Evolutionary conservation across 2,113 vertebrate genomes (phyloP).

Genomic region (Sardina pilchardus): DNA sequence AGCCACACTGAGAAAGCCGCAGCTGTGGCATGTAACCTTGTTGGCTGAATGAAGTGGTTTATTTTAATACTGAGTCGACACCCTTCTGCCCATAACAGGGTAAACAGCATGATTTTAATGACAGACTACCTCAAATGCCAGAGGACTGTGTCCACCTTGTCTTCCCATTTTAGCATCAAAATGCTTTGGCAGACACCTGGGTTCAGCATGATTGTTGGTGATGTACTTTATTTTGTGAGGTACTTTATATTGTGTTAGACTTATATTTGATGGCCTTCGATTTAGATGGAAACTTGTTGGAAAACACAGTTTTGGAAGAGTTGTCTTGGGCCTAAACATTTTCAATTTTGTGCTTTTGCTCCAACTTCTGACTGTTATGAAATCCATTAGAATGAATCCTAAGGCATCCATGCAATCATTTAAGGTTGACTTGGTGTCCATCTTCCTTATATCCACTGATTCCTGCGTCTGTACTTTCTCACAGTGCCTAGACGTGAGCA

Average conservation of each 20-base stretch:
- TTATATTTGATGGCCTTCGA: neutral
- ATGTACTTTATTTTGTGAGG: neutral
- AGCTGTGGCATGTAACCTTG: constrained; percentile 24
- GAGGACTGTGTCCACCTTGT: neutral
- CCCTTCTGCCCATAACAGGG: neutral
- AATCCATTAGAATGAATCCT: neutral
- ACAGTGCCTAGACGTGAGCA: neutral
- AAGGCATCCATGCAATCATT: neutral
- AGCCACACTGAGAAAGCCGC: neutral
- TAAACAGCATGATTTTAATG: neutral
- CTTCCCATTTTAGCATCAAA: neutral
- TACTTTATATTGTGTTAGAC: neutral
- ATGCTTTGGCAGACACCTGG: neutral
- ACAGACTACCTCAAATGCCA: neutral
- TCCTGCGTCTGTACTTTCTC: neutral
- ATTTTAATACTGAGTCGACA: neutral
- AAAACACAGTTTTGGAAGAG: neutral
- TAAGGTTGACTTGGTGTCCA: neutral
- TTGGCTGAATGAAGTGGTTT: constrained; percentile 1
- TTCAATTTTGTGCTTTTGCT: neutral
- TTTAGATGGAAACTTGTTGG: neutral
- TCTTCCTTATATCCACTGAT: neutral
- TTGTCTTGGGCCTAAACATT: too few species aligned
- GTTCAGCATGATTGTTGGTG: neutral
- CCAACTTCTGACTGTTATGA: neutral